phyloP scores from a whole-genome alignment of 2,888 invertebrate species.

The Hydropsyche betteni region DNA sequence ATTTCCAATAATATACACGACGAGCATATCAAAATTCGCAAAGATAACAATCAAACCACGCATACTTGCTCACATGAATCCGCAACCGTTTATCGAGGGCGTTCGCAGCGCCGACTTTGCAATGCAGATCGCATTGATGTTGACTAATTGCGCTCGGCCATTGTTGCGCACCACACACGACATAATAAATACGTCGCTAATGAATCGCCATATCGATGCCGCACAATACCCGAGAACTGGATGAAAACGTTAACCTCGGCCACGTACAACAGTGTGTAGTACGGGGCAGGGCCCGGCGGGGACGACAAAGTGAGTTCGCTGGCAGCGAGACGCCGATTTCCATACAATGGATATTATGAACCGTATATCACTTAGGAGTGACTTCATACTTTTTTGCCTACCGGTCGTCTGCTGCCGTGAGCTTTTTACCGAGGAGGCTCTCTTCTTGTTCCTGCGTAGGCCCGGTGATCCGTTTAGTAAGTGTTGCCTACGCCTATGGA shows the following conservation, averaged over 20 bases:
- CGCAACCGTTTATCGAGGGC: background rate
- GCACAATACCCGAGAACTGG: slow-evolving; percentile 36
- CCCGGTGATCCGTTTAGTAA: slow-evolving; percentile 25
- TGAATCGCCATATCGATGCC: slow-evolving; percentile 15
- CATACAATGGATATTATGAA: slow-evolving; percentile 50
- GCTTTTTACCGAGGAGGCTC: slow-evolving; percentile 46
- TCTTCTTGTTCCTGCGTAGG: slow-evolving; percentile 6
- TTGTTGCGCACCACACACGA: slow-evolving; percentile 3
- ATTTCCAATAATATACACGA: no score
- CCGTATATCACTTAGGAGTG: slow-evolving; percentile 50
- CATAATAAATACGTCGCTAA: slow-evolving; percentile 22
- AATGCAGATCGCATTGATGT: slow-evolving; percentile 21
- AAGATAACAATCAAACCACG: no score
- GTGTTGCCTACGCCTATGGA: slow-evolving; percentile 20
- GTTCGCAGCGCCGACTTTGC: slow-evolving; percentile 16
- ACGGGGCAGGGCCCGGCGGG: slow-evolving; percentile 6
- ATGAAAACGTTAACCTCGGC: slow-evolving; percentile 48
- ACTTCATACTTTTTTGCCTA: slow-evolving; percentile 48
- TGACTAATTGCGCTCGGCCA: slow-evolving; percentile 27
- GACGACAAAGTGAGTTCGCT: slow-evolving; percentile 20
- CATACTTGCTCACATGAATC: no score
- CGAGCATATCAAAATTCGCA: no score
- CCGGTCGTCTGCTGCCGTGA: slow-evolving; percentile 41
- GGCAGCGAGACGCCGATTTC: slow-evolving; percentile 45
- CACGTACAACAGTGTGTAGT: background rate